These are phyloP conservation scores for Schizopygopsis malacanthus DNA, from an alignment of 2,797 vertebrate genomes.

Conservation along the genomic window DNA sequence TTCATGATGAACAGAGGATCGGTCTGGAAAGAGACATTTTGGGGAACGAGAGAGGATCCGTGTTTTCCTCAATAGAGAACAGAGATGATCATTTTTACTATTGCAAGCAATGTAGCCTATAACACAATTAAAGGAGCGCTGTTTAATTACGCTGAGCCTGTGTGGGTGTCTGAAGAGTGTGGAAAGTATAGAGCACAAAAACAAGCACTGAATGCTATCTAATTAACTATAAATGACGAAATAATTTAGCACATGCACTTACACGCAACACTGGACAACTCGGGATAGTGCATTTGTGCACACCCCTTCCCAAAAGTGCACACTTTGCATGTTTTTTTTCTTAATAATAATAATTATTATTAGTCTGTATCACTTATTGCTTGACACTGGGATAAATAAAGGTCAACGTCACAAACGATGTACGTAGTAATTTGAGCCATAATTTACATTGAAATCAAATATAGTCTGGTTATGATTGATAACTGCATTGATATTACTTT, in stretches of 20 bases:
- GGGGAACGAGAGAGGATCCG: slow-evolving; percentile 76
- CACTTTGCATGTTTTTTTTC: not conserved
- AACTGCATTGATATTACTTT: not conserved
- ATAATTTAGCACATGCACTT: slow-evolving; percentile 35
- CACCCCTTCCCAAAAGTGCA: slow-evolving; percentile 1
- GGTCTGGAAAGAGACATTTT: slow-evolving; percentile 63
- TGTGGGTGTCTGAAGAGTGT: slow-evolving; percentile 58
- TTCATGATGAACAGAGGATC: slow-evolving; percentile 86
- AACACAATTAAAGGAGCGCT: slow-evolving; percentile 74
- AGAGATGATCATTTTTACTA: slow-evolving; percentile 40
- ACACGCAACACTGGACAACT: slow-evolving; percentile 30
- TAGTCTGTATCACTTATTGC: not conserved
- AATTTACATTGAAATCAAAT: not conserved
- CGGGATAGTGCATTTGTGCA: slow-evolving; percentile 13
- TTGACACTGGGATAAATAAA: not conserved
- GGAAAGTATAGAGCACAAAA: slow-evolving; percentile 62
- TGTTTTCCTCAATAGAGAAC: slow-evolving; percentile 78
- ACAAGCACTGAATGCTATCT: slow-evolving; percentile 65
- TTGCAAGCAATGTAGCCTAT: slow-evolving; percentile 49
- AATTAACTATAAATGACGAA: slow-evolving; percentile 66
- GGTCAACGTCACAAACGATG: not conserved
- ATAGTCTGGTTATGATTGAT: slow-evolving; percentile 6
- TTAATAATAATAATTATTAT: not conserved
- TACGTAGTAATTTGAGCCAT: not conserved
- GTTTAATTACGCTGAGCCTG: slow-evolving; percentile 65